These are phyloP conservation scores for Rallus limicola DNA, from an alignment of 2,113 vertebrate species.

Conservation along the genomic window DNA sequence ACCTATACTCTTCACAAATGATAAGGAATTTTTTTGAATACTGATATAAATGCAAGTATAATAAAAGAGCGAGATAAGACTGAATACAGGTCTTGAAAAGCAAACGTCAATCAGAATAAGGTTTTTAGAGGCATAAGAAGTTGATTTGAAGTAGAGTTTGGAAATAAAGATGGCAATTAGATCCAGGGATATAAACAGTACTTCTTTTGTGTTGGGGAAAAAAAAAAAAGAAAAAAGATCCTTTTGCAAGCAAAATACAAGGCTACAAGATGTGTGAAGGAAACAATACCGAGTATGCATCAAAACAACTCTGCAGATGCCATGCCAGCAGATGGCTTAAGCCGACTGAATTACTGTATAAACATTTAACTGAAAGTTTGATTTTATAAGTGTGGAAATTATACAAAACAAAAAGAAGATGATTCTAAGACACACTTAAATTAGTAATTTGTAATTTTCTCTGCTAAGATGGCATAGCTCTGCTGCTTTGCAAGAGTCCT, in stretches of 20 bases:
- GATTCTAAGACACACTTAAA: conserved; percentile 46
- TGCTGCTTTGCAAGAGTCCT: not conserved
- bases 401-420: conserved; percentile 64
- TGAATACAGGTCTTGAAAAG: conserved; percentile 53
- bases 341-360: conserved; percentile 44
- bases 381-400: conserved; percentile 64
- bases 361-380: conserved; percentile 66
- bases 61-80: conserved; percentile 36
- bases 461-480: not conserved
- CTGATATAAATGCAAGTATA: conserved; percentile 23
- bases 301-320: conserved; percentile 32
- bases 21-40: conserved; percentile 6
- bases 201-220: conserved; percentile 4
- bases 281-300: conserved; percentile 14
- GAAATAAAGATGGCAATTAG: conserved; percentile 56
- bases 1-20: conserved; percentile 32
- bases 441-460: conserved; percentile 68
- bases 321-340: conserved; percentile 38
- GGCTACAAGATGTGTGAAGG: conserved; percentile 33
- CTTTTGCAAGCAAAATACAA: conserved; percentile 52
- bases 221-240: not conserved
- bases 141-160: conserved; percentile 35
- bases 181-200: conserved; percentile 47
- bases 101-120: conserved; percentile 59
- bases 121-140: not conserved